Conservation (phyloP, 2,113 vertebrate genomes). For the Nycticorax nycticorax region DNA sequence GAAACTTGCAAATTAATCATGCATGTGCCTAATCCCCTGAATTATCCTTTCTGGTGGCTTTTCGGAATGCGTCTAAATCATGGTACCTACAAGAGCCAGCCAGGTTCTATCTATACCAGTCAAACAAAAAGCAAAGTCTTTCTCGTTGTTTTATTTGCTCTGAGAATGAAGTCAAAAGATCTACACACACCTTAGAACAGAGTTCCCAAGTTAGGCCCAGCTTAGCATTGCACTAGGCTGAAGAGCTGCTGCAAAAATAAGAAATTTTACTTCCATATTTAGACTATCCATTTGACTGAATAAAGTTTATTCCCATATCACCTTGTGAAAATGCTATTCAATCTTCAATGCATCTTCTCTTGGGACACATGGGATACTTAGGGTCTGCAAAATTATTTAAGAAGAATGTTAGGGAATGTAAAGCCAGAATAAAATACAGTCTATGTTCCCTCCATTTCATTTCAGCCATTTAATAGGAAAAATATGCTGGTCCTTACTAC, state of each 20-base stretch:
- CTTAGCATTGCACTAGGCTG: background rate
- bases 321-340: background rate
- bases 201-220: accelerated
- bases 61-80: background rate
- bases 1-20: background rate
- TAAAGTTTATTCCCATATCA: background rate
- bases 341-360: background rate
- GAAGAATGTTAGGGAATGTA: background rate
- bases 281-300: background rate
- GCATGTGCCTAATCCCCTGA: background rate
- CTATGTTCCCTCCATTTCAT: background rate
- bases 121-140: background rate
- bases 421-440: background rate
- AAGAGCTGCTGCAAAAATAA: background rate
- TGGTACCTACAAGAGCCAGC: background rate
- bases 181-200: background rate
- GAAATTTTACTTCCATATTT: background rate
- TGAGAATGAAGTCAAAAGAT: background rate
- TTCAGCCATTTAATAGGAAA: background rate
- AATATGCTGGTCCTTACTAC: background rate
- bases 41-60: background rate
- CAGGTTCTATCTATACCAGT: background rate
- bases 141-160: background rate
- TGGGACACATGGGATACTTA: accelerated
- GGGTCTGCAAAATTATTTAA: background rate